phyloP scores from a whole-genome alignment of 2,113 vertebrate genomes.

The Cinclus cinclus region DNA sequence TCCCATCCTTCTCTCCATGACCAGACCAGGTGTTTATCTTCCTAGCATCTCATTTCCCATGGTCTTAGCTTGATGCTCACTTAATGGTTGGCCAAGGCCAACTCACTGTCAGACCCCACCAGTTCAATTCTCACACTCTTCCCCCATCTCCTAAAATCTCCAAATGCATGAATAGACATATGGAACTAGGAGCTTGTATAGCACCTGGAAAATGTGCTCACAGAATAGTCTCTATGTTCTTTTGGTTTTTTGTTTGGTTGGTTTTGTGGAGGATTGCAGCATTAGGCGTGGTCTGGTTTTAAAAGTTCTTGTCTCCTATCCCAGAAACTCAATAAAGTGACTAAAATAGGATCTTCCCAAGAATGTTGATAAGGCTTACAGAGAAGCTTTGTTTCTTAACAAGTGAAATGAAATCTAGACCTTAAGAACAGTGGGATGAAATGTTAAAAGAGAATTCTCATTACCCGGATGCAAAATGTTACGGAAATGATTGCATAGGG shows the following conservation, averaged over 20 bases:
- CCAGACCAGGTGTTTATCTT: too few relatives aligned
- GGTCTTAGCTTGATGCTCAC: too few relatives aligned
- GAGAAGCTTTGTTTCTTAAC: background rate
- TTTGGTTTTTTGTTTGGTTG: background rate
- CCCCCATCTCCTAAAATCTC: background rate
- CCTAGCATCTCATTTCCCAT: too few relatives aligned
- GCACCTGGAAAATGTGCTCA: background rate
- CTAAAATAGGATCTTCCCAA: background rate
- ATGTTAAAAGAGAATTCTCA: rapidly evolving
- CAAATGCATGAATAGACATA: background rate
- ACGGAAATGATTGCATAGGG: rapidly evolving
- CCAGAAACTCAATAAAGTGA: background rate
- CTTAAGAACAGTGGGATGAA: background rate
- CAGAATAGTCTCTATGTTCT: background rate
- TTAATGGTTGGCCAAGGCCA: too few relatives aligned
- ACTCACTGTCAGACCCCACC: too few relatives aligned
- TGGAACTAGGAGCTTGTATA: background rate
- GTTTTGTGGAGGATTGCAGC: background rate
- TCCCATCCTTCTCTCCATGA: too few relatives aligned
- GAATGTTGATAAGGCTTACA: background rate
- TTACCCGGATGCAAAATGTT: background rate
- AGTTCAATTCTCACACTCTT: too few relatives aligned
- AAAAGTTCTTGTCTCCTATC: background rate
- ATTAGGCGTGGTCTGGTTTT: background rate
- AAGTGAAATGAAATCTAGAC: background rate